Base-by-base conservation (phyloP, 1,140 invertebrate species). In the Eriosoma lanigerum region DNA sequence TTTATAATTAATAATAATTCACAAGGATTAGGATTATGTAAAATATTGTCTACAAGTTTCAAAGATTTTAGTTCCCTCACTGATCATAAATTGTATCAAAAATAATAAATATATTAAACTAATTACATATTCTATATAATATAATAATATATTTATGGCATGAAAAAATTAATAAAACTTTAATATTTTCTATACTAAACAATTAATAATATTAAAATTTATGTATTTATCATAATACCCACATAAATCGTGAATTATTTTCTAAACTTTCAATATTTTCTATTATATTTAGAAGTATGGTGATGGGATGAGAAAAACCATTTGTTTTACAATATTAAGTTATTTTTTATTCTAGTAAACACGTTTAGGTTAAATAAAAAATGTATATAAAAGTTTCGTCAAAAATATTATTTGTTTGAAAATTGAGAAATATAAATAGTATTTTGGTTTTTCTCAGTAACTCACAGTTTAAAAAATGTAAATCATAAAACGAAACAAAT, bases 271-370 rank as follows among this genome's bases (percentile, higher is more conserved):
- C 17, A 32, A 24, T 62, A 19, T 62, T 62, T 32, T 19, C 6
- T 32, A 29, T 62, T 32, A n/a, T 62, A 32, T 62, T 62, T 62
- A 0, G 0, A n/a, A n/a, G n/a, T n/a, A n/a, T n/a, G n/a, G n/a
- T 1, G 29, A 5, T 15, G 15, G 9, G 17, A n/a, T 2, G 19
- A 1, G 3, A 0, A n/a, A 32, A 62, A 12, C 26, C 21, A 32
- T 62, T 62, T n/a, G 15, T 62, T 62, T 62, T 32, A 32, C 26
- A 62, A 19, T 32, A 32, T 32, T 32, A 8, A 62, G 29, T 62
- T 62, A 32, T 15, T 60, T 60, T 15, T 60, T 29, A 26, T 62
- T 62, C 17, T 62, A 60, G 56, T 32, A 62, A 62, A 62, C 60
- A 32, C 26, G 17, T 62, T 62, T 26, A 62, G 8, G 26, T 15